Percentiles rank a stretch among this genome's conserved stretches.
Evolutionary conservation across 2,113 vertebrate genomes (phyloP).

Genomic region (Struthidea cinerea): DNA sequence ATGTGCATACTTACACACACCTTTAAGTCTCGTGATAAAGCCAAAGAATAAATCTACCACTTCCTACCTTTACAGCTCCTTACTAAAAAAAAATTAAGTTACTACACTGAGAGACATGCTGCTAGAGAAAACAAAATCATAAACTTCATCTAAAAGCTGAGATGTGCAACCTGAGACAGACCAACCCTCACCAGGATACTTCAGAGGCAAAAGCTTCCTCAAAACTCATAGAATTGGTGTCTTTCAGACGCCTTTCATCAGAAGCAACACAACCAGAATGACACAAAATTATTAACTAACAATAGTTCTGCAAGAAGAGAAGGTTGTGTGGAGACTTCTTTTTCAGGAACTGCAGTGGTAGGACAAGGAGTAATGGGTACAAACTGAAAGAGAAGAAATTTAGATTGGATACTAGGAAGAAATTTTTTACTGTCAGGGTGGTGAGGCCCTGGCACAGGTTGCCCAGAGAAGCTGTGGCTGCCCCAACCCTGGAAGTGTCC

Average conservation of each 20-base stretch:
- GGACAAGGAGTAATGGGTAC: neutral
- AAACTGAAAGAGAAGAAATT: neutral
- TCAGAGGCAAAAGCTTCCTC: neutral
- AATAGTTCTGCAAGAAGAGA: neutral
- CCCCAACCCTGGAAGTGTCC: neutral
- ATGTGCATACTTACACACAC: neutral
- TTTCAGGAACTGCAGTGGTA: neutral
- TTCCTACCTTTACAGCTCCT: neutral
- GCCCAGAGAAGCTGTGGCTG: neutral
- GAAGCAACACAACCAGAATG: neutral
- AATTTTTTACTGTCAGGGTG: neutral
- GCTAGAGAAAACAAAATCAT: neutral
- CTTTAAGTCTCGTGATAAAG: neutral
- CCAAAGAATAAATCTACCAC: neutral
- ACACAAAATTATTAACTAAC: neutral
- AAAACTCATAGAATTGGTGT: neutral
- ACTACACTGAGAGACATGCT: neutral
- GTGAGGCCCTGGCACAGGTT: neutral
- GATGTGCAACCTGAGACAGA: neutral
- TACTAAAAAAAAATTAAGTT: neutral
- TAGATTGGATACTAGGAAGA: neutral
- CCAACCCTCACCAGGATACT: rapidly evolving
- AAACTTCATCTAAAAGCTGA: neutral
- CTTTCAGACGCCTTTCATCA: neutral
- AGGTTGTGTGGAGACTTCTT: neutral